Base-by-base conservation (phyloP, 2,797 vertebrate species). In the Philypnodon macrostomus region DNA sequence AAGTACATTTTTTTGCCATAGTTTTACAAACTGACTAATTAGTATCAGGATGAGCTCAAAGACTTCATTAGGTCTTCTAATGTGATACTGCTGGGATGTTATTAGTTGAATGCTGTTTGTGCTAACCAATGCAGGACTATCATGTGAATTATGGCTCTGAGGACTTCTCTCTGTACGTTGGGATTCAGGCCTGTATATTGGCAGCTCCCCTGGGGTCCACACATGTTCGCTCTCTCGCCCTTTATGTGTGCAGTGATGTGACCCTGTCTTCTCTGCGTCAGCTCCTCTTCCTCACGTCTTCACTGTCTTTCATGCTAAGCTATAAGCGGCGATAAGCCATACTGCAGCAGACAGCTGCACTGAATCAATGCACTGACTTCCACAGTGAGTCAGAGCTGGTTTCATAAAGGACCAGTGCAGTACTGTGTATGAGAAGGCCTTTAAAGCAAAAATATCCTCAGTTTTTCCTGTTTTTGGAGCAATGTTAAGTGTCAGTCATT, bases 171-270 rank as follows among this genome's bases (percentile, higher is more conserved):
- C 55, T 39, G 27, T 46, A 54, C 45, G 51, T 72, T 75, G 53
- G 69, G 74, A 75, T 78, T 77, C 71, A 69, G 34, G 60, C 46
- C 55, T 55, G 58, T 56, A 36, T 61, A 51, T 69, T 75, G 37
- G 47, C 53, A 14, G 40, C 51, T 75, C 78, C 59, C 53, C 36
- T 2, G 67, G 61, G 78, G 47, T 53, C 40, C 37, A 26, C 10
- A 7, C 29, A 24, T 34, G 7, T 61, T 68, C 38, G 53, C 30
- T 21, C 59, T 63, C 53, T 29, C 31, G 45, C 45, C 40, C 51
- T 77, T 72, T 51, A 77, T 73, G 71, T 61, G 45, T 77, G 45
- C 56, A 52, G 41, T 45, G 33, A n/a, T 48, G 59, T 70, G 65
- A 73, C 67, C 64, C 56, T 17, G 49, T 64, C 63, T 42, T 63